A percentile compares a stretch with the other conserved stretches of the same genome.
Conservation (phyloP, 2,113 vertebrate genomes). For the human (Homo sapiens) region DNA sequence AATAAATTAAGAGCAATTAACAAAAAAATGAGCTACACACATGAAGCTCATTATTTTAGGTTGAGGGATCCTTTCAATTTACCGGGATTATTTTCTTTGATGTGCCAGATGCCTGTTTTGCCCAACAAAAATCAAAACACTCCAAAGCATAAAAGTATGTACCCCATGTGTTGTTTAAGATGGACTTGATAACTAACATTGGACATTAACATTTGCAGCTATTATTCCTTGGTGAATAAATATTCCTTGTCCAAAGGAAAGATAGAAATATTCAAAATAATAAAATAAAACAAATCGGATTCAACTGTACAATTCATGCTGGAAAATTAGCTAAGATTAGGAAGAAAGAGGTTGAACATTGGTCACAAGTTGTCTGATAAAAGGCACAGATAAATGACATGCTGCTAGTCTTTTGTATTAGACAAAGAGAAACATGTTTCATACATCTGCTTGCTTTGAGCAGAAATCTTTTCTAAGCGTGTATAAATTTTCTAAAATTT, state of each 20-base stretch:
- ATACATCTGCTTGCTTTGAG: neutral
- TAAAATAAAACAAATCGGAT: neutral
- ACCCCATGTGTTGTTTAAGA: neutral
- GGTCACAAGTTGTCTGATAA: neutral
- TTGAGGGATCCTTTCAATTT: constrained; percentile 71
- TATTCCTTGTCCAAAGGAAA: neutral
- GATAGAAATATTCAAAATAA: neutral
- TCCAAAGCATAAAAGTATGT: neutral
- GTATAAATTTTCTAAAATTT: neutral
- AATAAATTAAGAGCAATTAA: constrained; percentile 85
- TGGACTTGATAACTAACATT: neutral
- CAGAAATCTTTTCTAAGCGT: neutral
- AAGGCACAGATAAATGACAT: neutral
- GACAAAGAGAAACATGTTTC: neutral
- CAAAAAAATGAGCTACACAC: constrained; percentile 76
- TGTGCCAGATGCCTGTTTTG: constrained; percentile 72
- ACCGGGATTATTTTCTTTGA: constrained; percentile 65
- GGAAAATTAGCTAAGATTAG: neutral
- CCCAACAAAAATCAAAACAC: constrained; percentile 43
- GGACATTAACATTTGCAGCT: neutral
- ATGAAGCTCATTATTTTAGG: constrained; percentile 83
- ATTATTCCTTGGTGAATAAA: neutral
- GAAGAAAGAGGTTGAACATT: neutral
- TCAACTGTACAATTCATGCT: neutral
- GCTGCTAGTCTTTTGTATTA: neutral